A percentile compares a stretch with the other conserved stretches of the same genome.
These are phyloP conservation scores for Drosophila simulans DNA, from an alignment of 1,140 invertebrate genomes.

Conservation along the genomic window DNA sequence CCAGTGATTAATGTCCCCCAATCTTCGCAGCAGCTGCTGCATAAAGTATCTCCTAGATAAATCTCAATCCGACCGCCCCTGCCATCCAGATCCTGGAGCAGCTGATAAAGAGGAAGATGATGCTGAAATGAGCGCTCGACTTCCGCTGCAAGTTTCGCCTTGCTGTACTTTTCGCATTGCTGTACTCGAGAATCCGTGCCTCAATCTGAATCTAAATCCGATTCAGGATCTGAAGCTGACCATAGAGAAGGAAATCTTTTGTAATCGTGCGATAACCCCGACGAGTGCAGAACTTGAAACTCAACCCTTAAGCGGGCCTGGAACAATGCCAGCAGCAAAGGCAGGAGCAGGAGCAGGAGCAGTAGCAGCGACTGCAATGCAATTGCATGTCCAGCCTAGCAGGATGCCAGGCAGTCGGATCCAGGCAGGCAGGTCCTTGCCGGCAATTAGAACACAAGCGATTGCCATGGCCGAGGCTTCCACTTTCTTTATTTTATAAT, in stretches of 20 bases:
- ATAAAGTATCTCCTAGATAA: constrained; percentile 75
- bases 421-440: constrained; percentile 74
- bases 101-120: constrained; percentile 38
- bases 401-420: constrained; percentile 63
- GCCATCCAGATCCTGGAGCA: constrained; percentile 15
- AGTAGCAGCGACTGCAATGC: constrained; percentile 58
- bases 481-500: constrained; percentile 20
- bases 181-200: constrained; percentile 15
- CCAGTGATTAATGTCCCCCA: constrained; percentile 51
- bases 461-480: constrained; percentile 20
- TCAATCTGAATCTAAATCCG: constrained; percentile 11
- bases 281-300: constrained; percentile 71
- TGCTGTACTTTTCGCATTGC: constrained; percentile 19
- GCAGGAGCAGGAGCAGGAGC: not conserved
- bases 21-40: constrained; percentile 38
- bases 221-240: constrained; percentile 43
- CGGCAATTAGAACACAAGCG: constrained; percentile 70
- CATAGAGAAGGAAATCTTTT: constrained; percentile 75
- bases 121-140: constrained; percentile 40
- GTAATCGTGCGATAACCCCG: constrained; percentile 80
- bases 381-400: constrained; percentile 80
- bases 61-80: constrained; percentile 28
- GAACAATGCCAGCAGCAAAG: constrained; percentile 57
- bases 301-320: constrained; percentile 66
- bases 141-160: constrained; percentile 69